Conservation (phyloP, 1,140 invertebrate genomes). For the Chironomus tepperi region DNA sequence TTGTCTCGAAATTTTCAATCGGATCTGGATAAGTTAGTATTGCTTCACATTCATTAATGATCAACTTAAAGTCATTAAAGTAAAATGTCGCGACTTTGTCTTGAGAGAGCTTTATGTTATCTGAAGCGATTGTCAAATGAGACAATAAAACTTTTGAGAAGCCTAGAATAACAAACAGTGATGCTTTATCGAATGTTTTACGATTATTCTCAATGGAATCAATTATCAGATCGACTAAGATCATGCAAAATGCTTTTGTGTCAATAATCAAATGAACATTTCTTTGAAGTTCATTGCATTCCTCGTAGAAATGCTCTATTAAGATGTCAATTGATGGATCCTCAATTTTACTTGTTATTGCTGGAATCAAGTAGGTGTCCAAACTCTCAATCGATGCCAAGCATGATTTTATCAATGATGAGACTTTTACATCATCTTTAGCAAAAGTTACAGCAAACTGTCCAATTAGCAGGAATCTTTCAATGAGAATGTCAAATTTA, state of each 20-base stretch:
- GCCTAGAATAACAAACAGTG: background rate
- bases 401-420: background rate
- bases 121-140: background rate
- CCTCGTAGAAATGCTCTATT: background rate
- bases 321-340: background rate
- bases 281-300: background rate
- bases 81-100: constrained; percentile 15
- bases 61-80: constrained; percentile 6
- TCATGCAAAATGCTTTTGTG: background rate
- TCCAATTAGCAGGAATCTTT: background rate
- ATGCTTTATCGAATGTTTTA: background rate
- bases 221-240: background rate
- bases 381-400: background rate
- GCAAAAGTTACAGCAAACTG: background rate
- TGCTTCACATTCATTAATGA: background rate
- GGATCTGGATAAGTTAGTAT: background rate
- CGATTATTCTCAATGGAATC: background rate
- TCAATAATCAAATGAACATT: background rate
- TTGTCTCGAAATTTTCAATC: background rate
- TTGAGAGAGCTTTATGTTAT: background rate
- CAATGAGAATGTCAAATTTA: background rate
- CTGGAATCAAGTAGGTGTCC: background rate
- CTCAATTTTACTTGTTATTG: background rate
- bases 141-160: background rate
- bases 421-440: background rate